A percentile compares a stretch with the other conserved stretches of the same genome.
These are phyloP conservation scores for Tragelaphus imberbis DNA, from an alignment of 2,113 vertebrate species.

Conservation along the genomic window DNA sequence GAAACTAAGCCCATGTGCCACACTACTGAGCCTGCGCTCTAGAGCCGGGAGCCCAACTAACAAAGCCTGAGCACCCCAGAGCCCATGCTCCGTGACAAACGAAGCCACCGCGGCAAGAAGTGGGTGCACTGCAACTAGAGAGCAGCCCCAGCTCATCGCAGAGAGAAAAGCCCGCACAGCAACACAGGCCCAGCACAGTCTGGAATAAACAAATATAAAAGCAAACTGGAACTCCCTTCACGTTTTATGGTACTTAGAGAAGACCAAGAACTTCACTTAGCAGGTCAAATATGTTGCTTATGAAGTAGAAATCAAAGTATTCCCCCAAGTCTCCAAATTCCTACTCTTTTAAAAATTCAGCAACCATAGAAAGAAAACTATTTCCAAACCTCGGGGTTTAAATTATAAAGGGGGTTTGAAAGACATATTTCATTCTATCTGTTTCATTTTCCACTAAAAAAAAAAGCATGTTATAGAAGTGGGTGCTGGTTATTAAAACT, in stretches of 20 bases:
- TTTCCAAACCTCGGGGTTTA: conserved; percentile 23
- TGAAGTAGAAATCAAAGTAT: conserved; percentile 44
- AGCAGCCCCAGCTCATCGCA: not conserved
- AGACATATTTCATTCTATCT: conserved; percentile 2
- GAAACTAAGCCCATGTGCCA: not conserved
- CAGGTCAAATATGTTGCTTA: conserved; percentile 32
- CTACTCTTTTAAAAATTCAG: conserved; percentile 45
- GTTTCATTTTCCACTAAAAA: conserved; percentile 4
- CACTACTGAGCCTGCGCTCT: not conserved
- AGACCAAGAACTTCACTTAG: not conserved
- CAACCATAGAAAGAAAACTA: conserved; percentile 41
- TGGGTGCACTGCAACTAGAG: accelerated
- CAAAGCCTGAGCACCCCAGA: not conserved
- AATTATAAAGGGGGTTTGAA: conserved; percentile 30
- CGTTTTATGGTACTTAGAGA: conserved; percentile 28
- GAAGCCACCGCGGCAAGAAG: not conserved
- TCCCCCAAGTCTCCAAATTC: conserved; percentile 11
- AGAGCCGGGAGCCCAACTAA: not conserved
- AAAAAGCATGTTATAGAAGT: not conserved
- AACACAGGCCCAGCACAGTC: not conserved
- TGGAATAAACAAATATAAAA: not conserved
- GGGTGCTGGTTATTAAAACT: not conserved
- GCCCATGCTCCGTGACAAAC: not conserved
- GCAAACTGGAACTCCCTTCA: not conserved
- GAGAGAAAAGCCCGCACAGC: not conserved